Percentiles rank a stretch among this genome's conserved stretches.
Evolutionary conservation across 2,888 invertebrate species (phyloP).

Genomic region (Cantharis rufa): DNA sequence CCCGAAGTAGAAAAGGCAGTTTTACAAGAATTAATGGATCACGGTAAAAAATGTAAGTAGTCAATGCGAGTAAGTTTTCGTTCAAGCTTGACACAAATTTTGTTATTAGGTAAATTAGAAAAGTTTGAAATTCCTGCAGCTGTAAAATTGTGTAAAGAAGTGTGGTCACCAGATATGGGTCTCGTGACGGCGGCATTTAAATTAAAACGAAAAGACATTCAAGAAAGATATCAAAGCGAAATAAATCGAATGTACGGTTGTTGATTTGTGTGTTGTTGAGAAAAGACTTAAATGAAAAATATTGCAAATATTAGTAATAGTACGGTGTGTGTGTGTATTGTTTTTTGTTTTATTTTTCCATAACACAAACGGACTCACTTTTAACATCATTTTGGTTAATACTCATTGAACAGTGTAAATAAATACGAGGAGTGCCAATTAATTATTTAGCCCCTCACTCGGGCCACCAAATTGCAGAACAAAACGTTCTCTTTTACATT

Average conservation of each 20-base stretch:
- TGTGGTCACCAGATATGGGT: slow-evolving; percentile 97
- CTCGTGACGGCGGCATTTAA: slow-evolving; percentile 98
- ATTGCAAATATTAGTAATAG: not conserved
- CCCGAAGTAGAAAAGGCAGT: slow-evolving; percentile 77
- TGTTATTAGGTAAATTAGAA: slow-evolving; percentile 76
- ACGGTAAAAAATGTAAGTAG: slow-evolving; percentile 81
- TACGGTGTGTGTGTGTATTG: not conserved
- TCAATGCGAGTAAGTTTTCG: not conserved
- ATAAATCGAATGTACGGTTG: slow-evolving; percentile 94
- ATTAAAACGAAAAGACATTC: slow-evolving; percentile 94
- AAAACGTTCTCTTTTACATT: not conserved
- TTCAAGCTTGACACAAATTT: not conserved
- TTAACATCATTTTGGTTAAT: not conserved
- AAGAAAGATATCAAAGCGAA: slow-evolving; percentile 89
- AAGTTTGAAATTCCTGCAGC: slow-evolving; percentile 92
- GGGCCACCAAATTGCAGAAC: not conserved
- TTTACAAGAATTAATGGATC: slow-evolving; percentile 78
- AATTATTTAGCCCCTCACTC: not conserved
- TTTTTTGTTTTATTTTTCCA: not conserved
- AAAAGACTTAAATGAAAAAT: slow-evolving; percentile 10
- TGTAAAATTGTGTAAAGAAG: slow-evolving; percentile 84
- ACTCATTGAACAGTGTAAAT: not conserved
- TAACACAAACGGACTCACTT: not conserved
- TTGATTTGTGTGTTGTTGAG: slow-evolving; percentile 60
- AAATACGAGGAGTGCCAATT: not conserved